Evolutionary conservation across 2,888 invertebrate species (phyloP), one percentile per base, ranked within the genome.

Genomic region (Bibio marci): DNA sequence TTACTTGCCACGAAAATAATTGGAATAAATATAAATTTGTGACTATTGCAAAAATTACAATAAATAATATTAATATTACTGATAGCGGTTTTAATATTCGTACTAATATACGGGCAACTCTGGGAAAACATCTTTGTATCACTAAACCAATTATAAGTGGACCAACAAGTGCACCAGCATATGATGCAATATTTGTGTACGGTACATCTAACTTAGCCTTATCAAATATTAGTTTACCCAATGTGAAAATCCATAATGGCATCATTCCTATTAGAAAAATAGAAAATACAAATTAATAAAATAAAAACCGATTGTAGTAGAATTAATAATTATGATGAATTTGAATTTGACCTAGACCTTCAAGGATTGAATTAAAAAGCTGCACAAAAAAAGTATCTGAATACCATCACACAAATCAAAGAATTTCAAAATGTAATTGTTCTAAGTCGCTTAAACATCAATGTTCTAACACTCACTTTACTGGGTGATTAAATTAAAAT

Each of bases 1-100:
- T 68, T 53, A 87, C 87, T 73, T 74, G 65, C 86, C 86, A 88
- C 2, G 80, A 80, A 57, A 94, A 87, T 47, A 94, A 62, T 54
- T 81, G 63, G 56, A 94, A 91, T 41, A 94, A 73, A 59, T 88
- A 92, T 37, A 82, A 58, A 61, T 94, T 92, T n/a, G 87, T 81
- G 41, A 80, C 70, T 32, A 87, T 77, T 0, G 91, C 92, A 59
- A 92, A 88, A 4, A 81, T 58, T 3, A 91, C 71, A 45, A 91
- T 87, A 52, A 87, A 83, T 11, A 88, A 51, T 44, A 92, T 75
- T 38, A 91, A 66, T 17, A 79, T 58, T 0, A 78, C 67, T 0
- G 88, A 83, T 52, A 88, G 80, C 3, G 85, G 86, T 52, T 91
- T 92, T 41, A 92, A 67, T 36, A 87, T 75, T 38, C 77, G 69